Evolutionary conservation across 2,113 vertebrate genomes (phyloP).

Genomic region (Macquaria ambigua): DNA sequence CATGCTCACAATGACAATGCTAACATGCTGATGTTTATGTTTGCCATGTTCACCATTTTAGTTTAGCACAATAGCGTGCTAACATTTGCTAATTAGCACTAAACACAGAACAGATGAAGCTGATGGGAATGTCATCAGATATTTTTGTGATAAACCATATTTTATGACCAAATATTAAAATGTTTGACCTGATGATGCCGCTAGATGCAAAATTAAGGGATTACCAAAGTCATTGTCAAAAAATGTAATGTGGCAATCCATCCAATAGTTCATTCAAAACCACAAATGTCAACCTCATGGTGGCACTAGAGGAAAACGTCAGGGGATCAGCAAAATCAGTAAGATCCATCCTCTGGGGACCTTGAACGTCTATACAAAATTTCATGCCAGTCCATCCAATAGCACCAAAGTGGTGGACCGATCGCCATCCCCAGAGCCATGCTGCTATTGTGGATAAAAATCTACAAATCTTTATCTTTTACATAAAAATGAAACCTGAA

Average conservation of each 20-base stretch:
- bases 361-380: too few relatives aligned
- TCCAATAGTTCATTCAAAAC: background rate
- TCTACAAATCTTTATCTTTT: background rate
- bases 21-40: too few relatives aligned
- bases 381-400: background rate
- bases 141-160: background rate
- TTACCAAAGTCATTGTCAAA: background rate
- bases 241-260: too few relatives aligned
- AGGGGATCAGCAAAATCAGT: background rate
- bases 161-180: background rate
- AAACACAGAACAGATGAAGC: background rate
- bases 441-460: background rate
- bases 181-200: background rate
- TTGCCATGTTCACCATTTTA: too few relatives aligned
- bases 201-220: background rate
- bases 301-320: background rate
- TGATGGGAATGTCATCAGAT: too few relatives aligned
- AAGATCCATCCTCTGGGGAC: background rate
- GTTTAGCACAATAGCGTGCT: background rate
- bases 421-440: background rate
- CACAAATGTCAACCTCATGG: background rate
- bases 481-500: background rate
- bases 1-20: background rate
- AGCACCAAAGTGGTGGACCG: too few relatives aligned
- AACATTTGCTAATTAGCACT: background rate